Base-by-base conservation (phyloP, 2,888 invertebrate genomes). In the Fragum sueziense region DNA sequence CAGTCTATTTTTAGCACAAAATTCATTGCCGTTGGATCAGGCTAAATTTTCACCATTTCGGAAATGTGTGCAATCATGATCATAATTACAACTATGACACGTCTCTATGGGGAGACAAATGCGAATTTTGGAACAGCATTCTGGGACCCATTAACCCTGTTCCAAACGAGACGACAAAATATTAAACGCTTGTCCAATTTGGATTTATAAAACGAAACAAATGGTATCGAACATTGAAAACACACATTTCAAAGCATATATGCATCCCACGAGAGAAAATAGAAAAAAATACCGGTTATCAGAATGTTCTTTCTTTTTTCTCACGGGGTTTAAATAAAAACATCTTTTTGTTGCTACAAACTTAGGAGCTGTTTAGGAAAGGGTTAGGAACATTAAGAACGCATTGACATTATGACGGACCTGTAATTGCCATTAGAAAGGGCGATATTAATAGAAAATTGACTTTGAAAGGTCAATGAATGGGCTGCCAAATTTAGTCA, bases 81-180 rank as follows among this genome's bases (percentile, higher is more conserved):
- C 47, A 72, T 77, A 68, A 77, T 72, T 68, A 67, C 67, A 37
- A 37, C 68, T 69, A 71, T 69, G 68, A 68, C 76, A 61, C 69
- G 20, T 37, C 68, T 59, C 72, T 57, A 68, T 68, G 31, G 61
- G 67, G 62, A 47, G 31, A 34, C 29, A 54, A 70, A 69, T 69
- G 69, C 61, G 57, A 41, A 65, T 22, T 37, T 33, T 22, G 37
- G 22, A 65, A n/a, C 34, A 31, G 9, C 41, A 37, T 65, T 27
- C 41, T 47, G 47, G 27, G 65, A 65, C 22, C 65, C 9, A 65
- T 65, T 61, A 11, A n/a, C n/a, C n/a, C n/a, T n/a, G n/a, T n/a
- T n/a, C n/a, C n/a, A n/a, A n/a, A n/a, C n/a, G n/a, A n/a, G n/a
- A n/a, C n/a, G n/a, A n/a, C n/a, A n/a, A n/a, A n/a, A n/a, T n/a